Percentiles rank a stretch among this genome's conserved stretches.
Evolutionary conservation across 2,888 invertebrate species (phyloP).

Genomic region (Caenorhabditis drosophilae): DNA sequence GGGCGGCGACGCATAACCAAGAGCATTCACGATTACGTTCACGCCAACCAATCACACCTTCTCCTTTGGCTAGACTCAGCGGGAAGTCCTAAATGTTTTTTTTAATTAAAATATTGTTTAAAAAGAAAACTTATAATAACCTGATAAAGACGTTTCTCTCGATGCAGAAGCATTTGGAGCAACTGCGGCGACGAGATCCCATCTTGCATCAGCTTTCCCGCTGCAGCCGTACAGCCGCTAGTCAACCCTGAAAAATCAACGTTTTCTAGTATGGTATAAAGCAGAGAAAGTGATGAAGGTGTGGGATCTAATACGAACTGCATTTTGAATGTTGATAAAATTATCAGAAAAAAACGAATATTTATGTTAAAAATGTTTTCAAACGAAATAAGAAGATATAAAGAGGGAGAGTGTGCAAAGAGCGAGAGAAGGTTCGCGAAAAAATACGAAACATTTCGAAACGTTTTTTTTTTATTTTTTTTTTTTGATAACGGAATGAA

Average conservation of each 20-base stretch:
- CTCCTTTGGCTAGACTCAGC: conserved; percentile 32
- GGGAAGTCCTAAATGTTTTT: conserved; percentile 23
- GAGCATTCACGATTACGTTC: conserved; percentile 48
- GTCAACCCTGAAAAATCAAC: conserved; percentile 35
- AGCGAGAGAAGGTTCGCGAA: too few relatives aligned
- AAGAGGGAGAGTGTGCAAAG: too few relatives aligned
- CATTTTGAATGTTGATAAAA: too few relatives aligned
- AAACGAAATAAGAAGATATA: too few relatives aligned
- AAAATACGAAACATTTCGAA: too few relatives aligned
- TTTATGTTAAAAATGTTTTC: too few relatives aligned
- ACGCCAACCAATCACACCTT: conserved; percentile 44
- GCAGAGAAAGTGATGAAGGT: too few relatives aligned
- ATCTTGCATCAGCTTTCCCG: conserved; percentile 46
- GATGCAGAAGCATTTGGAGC: conserved; percentile 36
- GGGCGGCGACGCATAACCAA: conserved; percentile 37
- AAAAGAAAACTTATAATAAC: conserved; percentile 2
- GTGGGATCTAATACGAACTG: too few relatives aligned
- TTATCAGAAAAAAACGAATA: too few relatives aligned
- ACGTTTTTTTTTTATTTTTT: too few relatives aligned
- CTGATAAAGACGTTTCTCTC: conserved; percentile 41
- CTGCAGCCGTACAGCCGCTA: conserved; percentile 40
- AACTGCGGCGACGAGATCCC: conserved; percentile 39
- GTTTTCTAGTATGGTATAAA: background rate
- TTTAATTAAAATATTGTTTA: background rate
- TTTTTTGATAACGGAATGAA: too few relatives aligned